Percentiles rank a stretch among this genome's conserved stretches.
phyloP scores from a whole-genome alignment of 1,140 invertebrate genomes.

The Eumeta japonica region DNA sequence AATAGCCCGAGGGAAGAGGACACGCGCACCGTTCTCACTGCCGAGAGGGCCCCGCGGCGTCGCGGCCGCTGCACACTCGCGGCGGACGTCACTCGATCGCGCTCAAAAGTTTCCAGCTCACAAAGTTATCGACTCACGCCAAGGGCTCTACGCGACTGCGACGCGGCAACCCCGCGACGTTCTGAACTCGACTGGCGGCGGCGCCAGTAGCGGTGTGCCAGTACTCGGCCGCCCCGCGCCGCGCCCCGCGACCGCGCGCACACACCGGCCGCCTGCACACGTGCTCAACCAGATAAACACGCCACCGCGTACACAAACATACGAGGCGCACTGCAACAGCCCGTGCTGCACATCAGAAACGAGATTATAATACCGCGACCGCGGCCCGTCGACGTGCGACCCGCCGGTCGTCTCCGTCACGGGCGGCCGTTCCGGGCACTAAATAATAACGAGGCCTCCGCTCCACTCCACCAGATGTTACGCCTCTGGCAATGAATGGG shows the following conservation, averaged over 20 bases:
- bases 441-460: too few species aligned
- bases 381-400: slow-evolving; percentile 2
- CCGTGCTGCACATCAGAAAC: too few species aligned
- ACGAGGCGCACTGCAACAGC: slow-evolving; percentile 12
- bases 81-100: slow-evolving; percentile 22
- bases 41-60: slow-evolving; percentile 21
- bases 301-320: slow-evolving; percentile 1
- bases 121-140: slow-evolving; percentile 46
- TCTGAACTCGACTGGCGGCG: slow-evolving; percentile 41
- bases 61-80: slow-evolving; percentile 18
- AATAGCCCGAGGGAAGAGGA: slow-evolving; percentile 48
- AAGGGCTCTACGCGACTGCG: slow-evolving; percentile 29
- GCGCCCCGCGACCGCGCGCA: slow-evolving; percentile 31
- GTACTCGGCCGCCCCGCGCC: slow-evolving; percentile 23
- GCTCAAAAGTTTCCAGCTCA: slow-evolving; percentile 53
- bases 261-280: slow-evolving; percentile 24
- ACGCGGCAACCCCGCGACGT: slow-evolving; percentile 39
- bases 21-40: slow-evolving; percentile 32
- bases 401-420: too few species aligned
- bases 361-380: too few species aligned
- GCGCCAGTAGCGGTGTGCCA: slow-evolving; percentile 22
- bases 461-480: too few species aligned
- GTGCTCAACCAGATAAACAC: slow-evolving; percentile 11
- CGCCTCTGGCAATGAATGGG: too few species aligned
- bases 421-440: too few species aligned